Conservation (phyloP, 1,140 invertebrate species). For the Spodoptera litura region DNA sequence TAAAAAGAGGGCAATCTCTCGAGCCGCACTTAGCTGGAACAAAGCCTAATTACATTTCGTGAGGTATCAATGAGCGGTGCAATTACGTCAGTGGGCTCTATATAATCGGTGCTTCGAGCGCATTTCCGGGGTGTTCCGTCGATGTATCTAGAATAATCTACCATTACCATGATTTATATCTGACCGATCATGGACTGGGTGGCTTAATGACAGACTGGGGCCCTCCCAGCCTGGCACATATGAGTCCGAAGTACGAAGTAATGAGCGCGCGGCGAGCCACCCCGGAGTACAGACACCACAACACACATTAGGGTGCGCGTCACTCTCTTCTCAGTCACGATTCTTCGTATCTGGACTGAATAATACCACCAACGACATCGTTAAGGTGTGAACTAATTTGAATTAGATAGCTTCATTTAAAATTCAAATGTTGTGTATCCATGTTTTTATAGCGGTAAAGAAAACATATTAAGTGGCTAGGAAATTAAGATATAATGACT, state of each 20-base stretch:
- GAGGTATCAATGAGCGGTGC: constrained; percentile 80
- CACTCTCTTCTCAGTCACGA: constrained; percentile 21
- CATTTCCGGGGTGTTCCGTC: constrained; percentile 79
- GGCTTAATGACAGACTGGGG: constrained; percentile 74
- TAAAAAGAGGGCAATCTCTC: constrained; percentile 63
- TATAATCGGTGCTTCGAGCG: constrained; percentile 74
- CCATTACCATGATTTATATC: constrained; percentile 84
- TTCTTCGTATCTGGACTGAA: background rate
- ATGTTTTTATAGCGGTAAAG: constrained; percentile 42
- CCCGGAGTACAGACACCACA: constrained; percentile 48
- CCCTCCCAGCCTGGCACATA: constrained; percentile 72
- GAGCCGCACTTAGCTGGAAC: constrained; percentile 70
- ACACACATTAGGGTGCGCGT: constrained; percentile 20
- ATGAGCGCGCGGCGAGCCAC: constrained; percentile 62
- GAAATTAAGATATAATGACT: constrained; percentile 24
- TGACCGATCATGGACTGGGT: constrained; percentile 71
- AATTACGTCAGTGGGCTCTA: constrained; percentile 77
- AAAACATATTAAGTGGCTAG: constrained; percentile 39
- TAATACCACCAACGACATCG: constrained; percentile 16
- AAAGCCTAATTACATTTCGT: constrained; percentile 80
- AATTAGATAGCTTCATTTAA: constrained; percentile 36
- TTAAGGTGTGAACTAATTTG: constrained; percentile 33
- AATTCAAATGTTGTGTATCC: constrained; percentile 45
- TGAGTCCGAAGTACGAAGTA: constrained; percentile 61
- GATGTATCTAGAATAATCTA: constrained; percentile 81